These are phyloP conservation scores for Drosophila bunnanda DNA, from an alignment of 2,888 invertebrate genomes.

Conservation along the genomic window DNA sequence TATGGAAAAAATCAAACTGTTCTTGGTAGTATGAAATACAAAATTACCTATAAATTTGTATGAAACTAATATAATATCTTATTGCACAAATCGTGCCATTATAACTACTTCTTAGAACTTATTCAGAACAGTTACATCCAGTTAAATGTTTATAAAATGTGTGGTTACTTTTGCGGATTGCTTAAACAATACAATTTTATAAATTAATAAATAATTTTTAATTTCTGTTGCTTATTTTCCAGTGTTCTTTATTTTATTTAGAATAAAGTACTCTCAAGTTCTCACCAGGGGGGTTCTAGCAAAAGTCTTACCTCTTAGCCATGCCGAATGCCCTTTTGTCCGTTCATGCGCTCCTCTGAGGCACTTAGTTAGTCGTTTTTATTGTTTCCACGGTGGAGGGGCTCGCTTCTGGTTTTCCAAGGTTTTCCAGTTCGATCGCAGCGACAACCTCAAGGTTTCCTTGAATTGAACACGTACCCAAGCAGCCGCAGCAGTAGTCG, in stretches of 20 bases:
- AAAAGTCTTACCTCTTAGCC: background rate
- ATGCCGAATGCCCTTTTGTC: conserved; percentile 13
- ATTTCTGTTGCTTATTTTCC: background rate
- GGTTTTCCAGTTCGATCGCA: conserved; percentile 76
- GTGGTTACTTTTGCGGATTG: background rate
- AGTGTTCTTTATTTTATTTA: background rate
- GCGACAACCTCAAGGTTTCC: conserved; percentile 69
- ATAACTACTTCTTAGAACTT: too few species aligned
- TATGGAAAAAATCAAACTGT: background rate
- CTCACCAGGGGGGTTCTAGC: background rate
- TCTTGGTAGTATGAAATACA: background rate
- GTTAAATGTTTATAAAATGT: background rate
- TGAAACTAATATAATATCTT: too few species aligned
- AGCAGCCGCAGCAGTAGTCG: conserved; percentile 27
- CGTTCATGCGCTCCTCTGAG: conserved; percentile 22
- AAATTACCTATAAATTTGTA: too few species aligned
- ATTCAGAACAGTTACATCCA: too few species aligned
- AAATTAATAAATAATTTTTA: background rate
- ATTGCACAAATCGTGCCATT: too few species aligned
- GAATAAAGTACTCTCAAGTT: background rate
- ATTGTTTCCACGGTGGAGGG: conserved; percentile 14
- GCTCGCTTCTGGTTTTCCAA: conserved; percentile 72
- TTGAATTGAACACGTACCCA: conserved; percentile 36
- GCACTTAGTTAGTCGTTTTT: conserved; percentile 16
- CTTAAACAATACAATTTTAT: background rate